Conservation (phyloP, 2,888 invertebrate species). For the Formica aserva region DNA sequence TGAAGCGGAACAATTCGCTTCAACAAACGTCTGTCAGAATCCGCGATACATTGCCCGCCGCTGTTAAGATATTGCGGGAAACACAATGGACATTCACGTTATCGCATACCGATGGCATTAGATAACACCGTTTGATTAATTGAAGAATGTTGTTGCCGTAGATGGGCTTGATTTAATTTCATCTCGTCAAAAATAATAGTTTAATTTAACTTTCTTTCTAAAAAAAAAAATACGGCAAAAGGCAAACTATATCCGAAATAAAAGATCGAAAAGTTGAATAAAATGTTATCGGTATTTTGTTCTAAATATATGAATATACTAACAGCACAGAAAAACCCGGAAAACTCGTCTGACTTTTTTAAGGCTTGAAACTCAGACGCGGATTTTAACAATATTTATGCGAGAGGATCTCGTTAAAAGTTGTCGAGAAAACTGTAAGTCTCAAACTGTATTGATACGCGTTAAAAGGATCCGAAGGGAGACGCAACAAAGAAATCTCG, state of each 20-base stretch:
- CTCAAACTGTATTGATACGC: conserved; percentile 23
- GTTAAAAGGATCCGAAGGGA: conserved; percentile 29
- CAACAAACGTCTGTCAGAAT: conserved; percentile 42
- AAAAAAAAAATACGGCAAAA: background rate
- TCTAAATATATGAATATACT: conserved; percentile 20
- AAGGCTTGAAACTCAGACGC: conserved; percentile 11
- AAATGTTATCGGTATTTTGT: conserved; percentile 26
- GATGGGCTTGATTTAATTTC: background rate
- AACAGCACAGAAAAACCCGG: background rate
- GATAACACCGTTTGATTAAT: background rate
- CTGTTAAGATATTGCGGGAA: conserved; percentile 40
- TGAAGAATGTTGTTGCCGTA: background rate
- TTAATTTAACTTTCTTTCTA: background rate
- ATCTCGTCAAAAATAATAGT: background rate
- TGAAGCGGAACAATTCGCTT: conserved; percentile 37
- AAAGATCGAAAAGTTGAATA: background rate
- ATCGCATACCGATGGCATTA: conserved; percentile 6
- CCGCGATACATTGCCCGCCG: conserved; percentile 32
- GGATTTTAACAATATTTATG: conserved; percentile 48
- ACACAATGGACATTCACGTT: conserved; percentile 8
- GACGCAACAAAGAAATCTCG: conserved; percentile 41
- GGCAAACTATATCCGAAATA: background rate
- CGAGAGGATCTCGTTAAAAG: conserved; percentile 47
- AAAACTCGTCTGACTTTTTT: conserved; percentile 25
- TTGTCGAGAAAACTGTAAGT: conserved; percentile 35